Evolutionary conservation across 2,113 vertebrate species (phyloP), one percentile per base, ranked within the genome.

Genomic region (Tapirus terrestris): DNA sequence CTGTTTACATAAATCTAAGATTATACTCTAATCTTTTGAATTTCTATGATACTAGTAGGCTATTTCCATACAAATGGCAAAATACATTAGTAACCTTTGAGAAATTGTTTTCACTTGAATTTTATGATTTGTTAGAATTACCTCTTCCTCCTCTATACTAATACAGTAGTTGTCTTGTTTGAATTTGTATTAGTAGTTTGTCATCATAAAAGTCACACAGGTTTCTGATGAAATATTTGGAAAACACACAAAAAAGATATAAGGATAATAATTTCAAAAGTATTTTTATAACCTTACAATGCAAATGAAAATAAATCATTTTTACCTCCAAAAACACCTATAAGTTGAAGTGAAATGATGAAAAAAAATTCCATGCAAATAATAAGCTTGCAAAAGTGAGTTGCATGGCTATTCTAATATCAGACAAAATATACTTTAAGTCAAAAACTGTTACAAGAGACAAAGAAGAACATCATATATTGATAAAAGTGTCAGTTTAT

Each of bases 81-180:
- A 75, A 87, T 85, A 8, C 10, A 75, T 84, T 67, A 76, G 5
- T 31, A 43, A 25, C 20, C 27, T 23, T 63, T 84, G 39, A 89
- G 33, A 93, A 98, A 94, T 84, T 79, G 84, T 88, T 94, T 58
- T 33, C 11, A 39, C 23, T 88, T 33, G 8, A 61, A 48, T 13
- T 11, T 63, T 70, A 21, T 79, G 70, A 18, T 56, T 88, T 73
- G 2, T 72, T 96, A 79, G 23, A 92, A 76, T 73, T 89, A 81
- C 51, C 17, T 9, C 76, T 94, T 92, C 43, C 2, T 94, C 14
- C 48, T 77, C 11, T 75, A 3, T 31, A 60, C 4, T 36, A 58
- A 20, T 36, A 67, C 0, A 60, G 23, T 17, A 56, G 0, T 90
- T 43, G 58, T 36, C 36, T 93, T 76, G 17, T 67, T 79, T 89